Conservation (phyloP, 2,797 vertebrate genomes). For the Acanthurus tractus region DNA sequence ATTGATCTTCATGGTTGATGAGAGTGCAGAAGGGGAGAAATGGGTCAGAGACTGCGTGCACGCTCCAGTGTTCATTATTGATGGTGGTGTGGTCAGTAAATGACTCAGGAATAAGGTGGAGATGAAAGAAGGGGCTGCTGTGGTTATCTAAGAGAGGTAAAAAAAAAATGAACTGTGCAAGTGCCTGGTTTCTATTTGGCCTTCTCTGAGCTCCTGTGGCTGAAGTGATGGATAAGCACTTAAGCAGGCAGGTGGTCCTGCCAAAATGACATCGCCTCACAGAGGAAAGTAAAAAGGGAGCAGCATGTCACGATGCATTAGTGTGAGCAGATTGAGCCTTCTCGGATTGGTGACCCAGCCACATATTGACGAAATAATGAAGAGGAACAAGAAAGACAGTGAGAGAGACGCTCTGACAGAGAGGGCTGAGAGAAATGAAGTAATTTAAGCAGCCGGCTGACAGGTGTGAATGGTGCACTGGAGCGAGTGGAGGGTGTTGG, state of each 20-base stretch:
- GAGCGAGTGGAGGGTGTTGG: constrained; percentile 1
- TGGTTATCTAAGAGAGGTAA: constrained; percentile 12
- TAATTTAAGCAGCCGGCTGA: constrained; percentile 54
- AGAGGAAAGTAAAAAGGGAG: constrained; percentile 40
- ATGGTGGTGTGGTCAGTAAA: constrained; percentile 42
- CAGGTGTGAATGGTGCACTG: constrained; percentile 37
- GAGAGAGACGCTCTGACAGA: constrained; percentile 7
- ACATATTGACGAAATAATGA: constrained; percentile 46
- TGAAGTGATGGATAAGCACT: constrained; percentile 61
- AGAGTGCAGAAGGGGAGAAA: constrained; percentile 14
- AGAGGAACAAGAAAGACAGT: constrained; percentile 22
- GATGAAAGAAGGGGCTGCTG: constrained; percentile 23
- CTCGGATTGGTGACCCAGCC: constrained; percentile 33
- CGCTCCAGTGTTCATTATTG: constrained; percentile 48
- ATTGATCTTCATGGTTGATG: constrained; percentile 43
- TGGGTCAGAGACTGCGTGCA: constrained; percentile 32
- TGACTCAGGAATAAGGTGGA: constrained; percentile 34
- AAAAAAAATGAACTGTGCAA: constrained; percentile 15
- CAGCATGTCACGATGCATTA: constrained; percentile 56
- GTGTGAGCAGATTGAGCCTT: constrained; percentile 23
- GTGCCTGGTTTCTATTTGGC: constrained; percentile 29
- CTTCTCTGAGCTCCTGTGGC: constrained; percentile 21
- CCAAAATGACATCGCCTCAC: constrained; percentile 35
- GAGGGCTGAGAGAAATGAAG: constrained; percentile 50
- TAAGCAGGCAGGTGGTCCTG: constrained; percentile 41